Evolutionary conservation across 2,888 invertebrate genomes (phyloP).

Genomic region (Trissolcus japonicus): DNA sequence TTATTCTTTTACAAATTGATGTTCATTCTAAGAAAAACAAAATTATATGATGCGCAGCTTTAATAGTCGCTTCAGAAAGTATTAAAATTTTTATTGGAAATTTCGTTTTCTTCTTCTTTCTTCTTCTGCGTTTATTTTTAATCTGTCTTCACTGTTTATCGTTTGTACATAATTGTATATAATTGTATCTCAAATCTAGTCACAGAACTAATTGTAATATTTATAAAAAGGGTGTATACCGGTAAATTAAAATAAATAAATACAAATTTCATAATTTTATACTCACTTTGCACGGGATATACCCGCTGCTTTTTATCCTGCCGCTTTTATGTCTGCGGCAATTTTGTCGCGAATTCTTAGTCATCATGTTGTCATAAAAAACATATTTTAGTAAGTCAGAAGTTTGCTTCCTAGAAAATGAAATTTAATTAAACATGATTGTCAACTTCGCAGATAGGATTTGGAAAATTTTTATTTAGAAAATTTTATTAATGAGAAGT

Average conservation of each 20-base stretch:
- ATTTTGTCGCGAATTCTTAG: constrained; percentile 24
- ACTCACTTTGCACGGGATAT: constrained; percentile 40
- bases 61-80: not conserved
- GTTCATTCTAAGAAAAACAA: not conserved
- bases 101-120: too few species aligned
- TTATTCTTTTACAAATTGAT: not conserved
- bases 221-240: too few species aligned
- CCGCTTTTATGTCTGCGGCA: constrained; percentile 47
- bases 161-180: too few species aligned
- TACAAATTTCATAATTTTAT: not conserved
- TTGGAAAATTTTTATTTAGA: too few species aligned
- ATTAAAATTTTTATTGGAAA: not conserved
- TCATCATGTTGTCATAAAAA: constrained; percentile 33
- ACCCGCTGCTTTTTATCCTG: constrained; percentile 42
- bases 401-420: constrained; percentile 4
- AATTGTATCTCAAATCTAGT: too few species aligned
- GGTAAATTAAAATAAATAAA: too few species aligned
- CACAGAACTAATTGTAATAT: too few species aligned
- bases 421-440: constrained; percentile 1
- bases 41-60: not conserved
- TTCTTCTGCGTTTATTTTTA: too few species aligned
- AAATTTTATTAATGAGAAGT: too few species aligned
- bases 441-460: not conserved
- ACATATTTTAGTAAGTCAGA: constrained; percentile 18
- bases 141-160: too few species aligned